These are phyloP conservation scores for Archocentrus centrarchus DNA, from an alignment of 2,113 vertebrate species.

Conservation along the genomic window DNA sequence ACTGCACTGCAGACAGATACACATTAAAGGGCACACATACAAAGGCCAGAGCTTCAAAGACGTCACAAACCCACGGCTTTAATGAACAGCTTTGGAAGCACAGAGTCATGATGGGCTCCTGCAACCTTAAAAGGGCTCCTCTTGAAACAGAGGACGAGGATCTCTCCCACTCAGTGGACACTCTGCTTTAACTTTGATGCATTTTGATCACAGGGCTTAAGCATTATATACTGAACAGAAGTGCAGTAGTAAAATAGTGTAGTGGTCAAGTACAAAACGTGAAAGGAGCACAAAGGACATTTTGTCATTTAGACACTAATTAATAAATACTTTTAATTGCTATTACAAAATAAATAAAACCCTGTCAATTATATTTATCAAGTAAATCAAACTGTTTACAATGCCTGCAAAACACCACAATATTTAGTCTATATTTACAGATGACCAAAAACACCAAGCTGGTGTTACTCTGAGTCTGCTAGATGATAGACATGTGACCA, in stretches of 20 bases:
- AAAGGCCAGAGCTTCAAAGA: slow-evolving; percentile 78
- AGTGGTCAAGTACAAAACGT: slow-evolving; percentile 4
- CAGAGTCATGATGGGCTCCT: slow-evolving; percentile 42
- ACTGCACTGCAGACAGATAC: slow-evolving; percentile 44
- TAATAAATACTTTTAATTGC: neutral
- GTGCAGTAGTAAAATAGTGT: neutral
- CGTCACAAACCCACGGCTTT: slow-evolving; percentile 47
- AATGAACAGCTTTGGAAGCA: slow-evolving; percentile 69
- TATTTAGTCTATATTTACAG: slow-evolving; percentile 2
- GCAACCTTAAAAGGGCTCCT: slow-evolving; percentile 58
- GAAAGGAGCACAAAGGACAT: neutral
- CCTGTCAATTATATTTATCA: neutral
- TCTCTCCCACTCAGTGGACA: slow-evolving; percentile 18
- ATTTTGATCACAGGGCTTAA: slow-evolving; percentile 43
- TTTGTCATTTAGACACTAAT: neutral
- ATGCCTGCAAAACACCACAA: neutral
- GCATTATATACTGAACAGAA: neutral
- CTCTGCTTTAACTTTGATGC: slow-evolving; percentile 53
- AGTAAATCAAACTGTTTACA: neutral
- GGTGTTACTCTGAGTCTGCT: no score
- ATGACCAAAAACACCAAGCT: neutral
- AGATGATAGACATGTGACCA: no score
- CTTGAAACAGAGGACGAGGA: slow-evolving; percentile 32
- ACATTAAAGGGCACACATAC: slow-evolving; percentile 66
- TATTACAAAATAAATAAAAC: neutral